Conservation (phyloP, 2,113 vertebrate species). For the Misgurnus mizolepis region DNA sequence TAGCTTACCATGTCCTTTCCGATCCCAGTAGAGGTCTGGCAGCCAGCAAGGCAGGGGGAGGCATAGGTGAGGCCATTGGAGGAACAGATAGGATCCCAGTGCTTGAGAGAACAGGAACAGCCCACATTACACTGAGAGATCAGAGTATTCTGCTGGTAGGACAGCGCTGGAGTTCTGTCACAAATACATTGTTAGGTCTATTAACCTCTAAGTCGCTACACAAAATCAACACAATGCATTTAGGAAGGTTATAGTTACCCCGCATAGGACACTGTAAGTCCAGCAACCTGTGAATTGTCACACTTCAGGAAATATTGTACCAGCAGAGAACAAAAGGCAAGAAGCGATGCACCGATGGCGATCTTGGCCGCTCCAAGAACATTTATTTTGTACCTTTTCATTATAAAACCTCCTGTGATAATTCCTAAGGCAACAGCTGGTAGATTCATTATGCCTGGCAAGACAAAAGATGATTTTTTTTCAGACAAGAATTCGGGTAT, state of each 20-base stretch:
- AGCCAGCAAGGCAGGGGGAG: conserved; percentile 91
- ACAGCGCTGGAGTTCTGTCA: conserved; percentile 67
- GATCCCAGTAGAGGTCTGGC: conserved; percentile 72
- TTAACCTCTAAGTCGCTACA: not conserved
- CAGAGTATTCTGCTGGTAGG: conserved; percentile 71
- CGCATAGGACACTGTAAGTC: conserved; percentile 84
- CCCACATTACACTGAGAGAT: conserved; percentile 85
- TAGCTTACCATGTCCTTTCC: conserved; percentile 81
- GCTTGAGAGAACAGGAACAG: conserved; percentile 82
- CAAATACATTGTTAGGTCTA: not conserved
- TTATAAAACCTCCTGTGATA: conserved; percentile 85
- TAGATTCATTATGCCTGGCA: conserved; percentile 85
- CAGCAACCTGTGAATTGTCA: conserved; percentile 83
- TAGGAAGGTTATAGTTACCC: conserved; percentile 73
- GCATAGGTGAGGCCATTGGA: conserved; percentile 88
- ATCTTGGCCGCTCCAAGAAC: conserved; percentile 82
- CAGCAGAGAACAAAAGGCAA: conserved; percentile 77
- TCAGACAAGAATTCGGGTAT: not conserved
- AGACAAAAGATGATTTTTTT: not conserved
- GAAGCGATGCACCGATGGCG: conserved; percentile 65
- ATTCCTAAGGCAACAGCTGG: conserved; percentile 92
- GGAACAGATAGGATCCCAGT: conserved; percentile 93
- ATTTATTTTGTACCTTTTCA: conserved; percentile 85
- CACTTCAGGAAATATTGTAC: conserved; percentile 81
- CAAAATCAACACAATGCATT: conserved; percentile 1